Evolutionary conservation across 2,888 invertebrate species (phyloP).

Genomic region (Himalopsyche kuldschensis): DNA sequence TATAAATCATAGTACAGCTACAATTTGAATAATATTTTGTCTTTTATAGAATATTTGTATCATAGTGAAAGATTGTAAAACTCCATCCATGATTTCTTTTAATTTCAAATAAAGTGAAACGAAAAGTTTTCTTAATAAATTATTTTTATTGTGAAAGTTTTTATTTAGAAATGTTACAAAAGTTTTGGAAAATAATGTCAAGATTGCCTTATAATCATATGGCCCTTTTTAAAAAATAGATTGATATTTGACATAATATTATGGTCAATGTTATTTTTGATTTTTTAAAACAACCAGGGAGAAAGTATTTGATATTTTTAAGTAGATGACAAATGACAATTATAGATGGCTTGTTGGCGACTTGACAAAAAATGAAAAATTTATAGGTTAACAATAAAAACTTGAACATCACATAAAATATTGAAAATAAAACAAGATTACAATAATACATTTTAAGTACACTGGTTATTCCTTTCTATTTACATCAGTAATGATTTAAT

Average conservation of each 20-base stretch:
- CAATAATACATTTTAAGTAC: background rate
- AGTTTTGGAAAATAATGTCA: background rate
- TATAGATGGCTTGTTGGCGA: no score
- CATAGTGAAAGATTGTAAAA: background rate
- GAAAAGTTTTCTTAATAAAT: background rate
- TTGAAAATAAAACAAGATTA: background rate
- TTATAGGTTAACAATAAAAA: background rate
- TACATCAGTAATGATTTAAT: background rate
- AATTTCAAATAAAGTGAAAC: background rate
- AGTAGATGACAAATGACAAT: no score
- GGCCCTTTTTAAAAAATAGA: no score
- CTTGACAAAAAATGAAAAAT: no score
- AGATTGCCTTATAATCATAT: background rate
- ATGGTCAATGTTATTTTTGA: no score
- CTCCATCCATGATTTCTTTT: background rate
- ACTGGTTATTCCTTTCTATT: background rate
- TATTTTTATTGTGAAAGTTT: background rate
- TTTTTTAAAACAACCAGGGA: no score
- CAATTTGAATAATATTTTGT: background rate
- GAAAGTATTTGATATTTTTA: no score
- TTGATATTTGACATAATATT: no score
- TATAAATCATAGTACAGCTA: no score
- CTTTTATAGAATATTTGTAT: background rate
- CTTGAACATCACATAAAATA: background rate
- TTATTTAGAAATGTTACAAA: background rate